These are phyloP conservation scores for Numida meleagris DNA, from an alignment of 2,113 vertebrate species.

Conservation along the genomic window DNA sequence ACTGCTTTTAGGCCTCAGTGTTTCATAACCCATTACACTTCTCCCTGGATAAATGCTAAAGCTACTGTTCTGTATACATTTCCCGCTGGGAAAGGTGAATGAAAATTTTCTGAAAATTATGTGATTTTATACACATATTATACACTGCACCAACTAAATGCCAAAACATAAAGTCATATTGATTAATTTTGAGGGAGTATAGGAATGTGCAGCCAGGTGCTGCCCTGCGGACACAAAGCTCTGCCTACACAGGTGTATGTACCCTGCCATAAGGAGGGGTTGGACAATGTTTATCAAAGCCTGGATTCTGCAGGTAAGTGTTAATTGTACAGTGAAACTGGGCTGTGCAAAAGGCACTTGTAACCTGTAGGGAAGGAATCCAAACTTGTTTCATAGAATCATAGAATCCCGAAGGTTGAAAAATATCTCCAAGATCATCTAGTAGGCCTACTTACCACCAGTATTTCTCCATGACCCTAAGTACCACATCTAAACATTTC, in stretches of 20 bases:
- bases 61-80: background rate
- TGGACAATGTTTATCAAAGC: background rate
- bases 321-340: background rate
- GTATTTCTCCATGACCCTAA: no score
- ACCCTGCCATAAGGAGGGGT: background rate
- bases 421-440: no score
- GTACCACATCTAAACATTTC: no score
- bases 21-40: background rate
- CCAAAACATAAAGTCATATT: background rate
- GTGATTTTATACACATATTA: background rate
- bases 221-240: background rate
- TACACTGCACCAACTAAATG: background rate
- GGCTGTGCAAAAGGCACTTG: background rate
- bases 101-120: background rate
- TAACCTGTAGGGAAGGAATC: background rate
- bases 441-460: no score
- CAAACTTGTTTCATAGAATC: rapidly evolving
- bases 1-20: background rate
- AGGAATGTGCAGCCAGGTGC: background rate
- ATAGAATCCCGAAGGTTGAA: no score
- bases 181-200: background rate
- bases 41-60: background rate
- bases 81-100: background rate
- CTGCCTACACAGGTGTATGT: background rate
- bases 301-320: background rate